These are phyloP conservation scores for Cebus imitator DNA, from an alignment of 2,113 vertebrate species.

Conservation along the genomic window DNA sequence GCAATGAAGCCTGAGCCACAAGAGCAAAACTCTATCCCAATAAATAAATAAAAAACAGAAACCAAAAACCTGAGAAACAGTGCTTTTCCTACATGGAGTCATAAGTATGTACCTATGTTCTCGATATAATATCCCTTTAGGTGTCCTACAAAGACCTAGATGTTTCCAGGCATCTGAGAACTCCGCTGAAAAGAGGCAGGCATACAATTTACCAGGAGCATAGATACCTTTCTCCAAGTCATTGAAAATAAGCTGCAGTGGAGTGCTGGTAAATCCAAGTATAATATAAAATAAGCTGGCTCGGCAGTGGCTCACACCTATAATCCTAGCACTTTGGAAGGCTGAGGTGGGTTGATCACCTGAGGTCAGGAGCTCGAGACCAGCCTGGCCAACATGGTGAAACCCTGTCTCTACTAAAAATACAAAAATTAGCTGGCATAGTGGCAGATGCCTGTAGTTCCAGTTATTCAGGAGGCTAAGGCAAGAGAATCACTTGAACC, in stretches of 20 bases:
- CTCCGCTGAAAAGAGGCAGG: neutral
- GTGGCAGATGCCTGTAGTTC: too few species aligned
- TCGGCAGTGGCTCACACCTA: neutral
- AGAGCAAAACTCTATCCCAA: too few species aligned
- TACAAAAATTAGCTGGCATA: too few species aligned
- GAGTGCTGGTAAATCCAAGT: conserved; percentile 29
- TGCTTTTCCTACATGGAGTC: neutral
- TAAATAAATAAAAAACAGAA: too few species aligned
- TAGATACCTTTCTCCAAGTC: neutral
- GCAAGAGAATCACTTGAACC: too few species aligned
- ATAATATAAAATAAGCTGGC: neutral
- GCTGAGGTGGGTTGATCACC: neutral
- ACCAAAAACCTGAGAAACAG: neutral
- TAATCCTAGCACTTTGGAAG: neutral
- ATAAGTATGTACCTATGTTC: neutral
- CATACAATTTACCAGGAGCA: neutral
- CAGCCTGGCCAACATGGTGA: too few species aligned
- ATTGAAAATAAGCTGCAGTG: conserved; percentile 16
- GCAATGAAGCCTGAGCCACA: too few species aligned
- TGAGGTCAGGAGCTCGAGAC: neutral
- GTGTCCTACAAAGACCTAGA: neutral
- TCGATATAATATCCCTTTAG: neutral
- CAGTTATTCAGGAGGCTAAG: too few species aligned
- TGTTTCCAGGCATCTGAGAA: neutral
- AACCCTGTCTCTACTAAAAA: too few species aligned